Percentiles rank a stretch among this genome's conserved stretches.
phyloP scores from a whole-genome alignment of 2,888 invertebrate genomes.

The Hecatera dysodea region DNA sequence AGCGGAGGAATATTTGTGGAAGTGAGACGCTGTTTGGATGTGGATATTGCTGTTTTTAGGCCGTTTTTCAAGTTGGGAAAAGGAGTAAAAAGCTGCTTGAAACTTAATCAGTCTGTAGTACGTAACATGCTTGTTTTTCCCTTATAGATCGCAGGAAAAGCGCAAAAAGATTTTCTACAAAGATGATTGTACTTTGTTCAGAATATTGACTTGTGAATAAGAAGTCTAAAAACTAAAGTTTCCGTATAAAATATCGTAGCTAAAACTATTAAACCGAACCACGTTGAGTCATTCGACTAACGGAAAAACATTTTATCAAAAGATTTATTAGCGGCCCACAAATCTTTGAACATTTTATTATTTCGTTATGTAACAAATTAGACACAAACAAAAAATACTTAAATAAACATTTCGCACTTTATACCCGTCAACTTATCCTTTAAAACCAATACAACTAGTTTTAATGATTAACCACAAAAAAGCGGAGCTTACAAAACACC shows the following conservation, averaged over 20 bases:
- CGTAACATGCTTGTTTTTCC: conserved; percentile 6
- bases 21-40: conserved; percentile 50
- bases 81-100: conserved; percentile 1
- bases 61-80: conserved; percentile 23
- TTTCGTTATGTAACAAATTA: conserved; percentile 67
- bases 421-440: conserved; percentile 82
- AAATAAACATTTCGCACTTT: conserved; percentile 78
- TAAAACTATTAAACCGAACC: conserved; percentile 25
- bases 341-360: conserved; percentile 59
- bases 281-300: conserved; percentile 44
- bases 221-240: conserved; percentile 24
- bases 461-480: conserved; percentile 80
- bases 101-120: conserved; percentile 20
- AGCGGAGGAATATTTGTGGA: conserved; percentile 57
- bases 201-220: conserved; percentile 16
- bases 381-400: conserved; percentile 59
- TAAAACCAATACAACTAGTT: conserved; percentile 78
- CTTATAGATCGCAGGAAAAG: not conserved
- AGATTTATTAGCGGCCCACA: conserved; percentile 53
- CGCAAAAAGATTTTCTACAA: conserved; percentile 19
- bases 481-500: conserved; percentile 76
- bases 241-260: conserved; percentile 26
- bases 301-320: conserved; percentile 39
- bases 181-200: conserved; percentile 26
- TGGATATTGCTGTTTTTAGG: conserved; percentile 45